Conservation (phyloP, 1,140 invertebrate genomes). For the Monomorium pharaonis region DNA sequence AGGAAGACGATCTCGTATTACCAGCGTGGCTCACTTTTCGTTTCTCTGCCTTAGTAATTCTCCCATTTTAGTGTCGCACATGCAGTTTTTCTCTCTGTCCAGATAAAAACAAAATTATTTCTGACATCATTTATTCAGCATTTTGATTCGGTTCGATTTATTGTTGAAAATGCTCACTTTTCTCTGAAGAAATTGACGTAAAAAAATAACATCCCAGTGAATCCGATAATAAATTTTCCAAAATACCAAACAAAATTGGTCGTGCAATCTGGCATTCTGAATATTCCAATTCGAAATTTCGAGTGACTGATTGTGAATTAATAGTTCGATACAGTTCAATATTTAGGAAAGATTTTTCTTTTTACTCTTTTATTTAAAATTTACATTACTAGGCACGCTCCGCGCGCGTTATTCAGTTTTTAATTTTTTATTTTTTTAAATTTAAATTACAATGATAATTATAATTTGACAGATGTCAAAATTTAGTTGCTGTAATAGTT, state of each 20-base stretch:
- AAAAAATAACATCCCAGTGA: constrained; percentile 74
- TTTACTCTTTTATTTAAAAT: background rate
- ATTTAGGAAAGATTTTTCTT: background rate
- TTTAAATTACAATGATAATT: too few species aligned
- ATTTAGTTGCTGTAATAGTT: too few species aligned
- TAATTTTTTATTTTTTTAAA: too few species aligned
- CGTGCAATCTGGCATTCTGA: constrained; percentile 75
- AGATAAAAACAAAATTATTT: constrained; percentile 25
- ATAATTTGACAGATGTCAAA: too few species aligned
- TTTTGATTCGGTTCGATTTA: background rate
- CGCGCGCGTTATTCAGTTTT: too few species aligned
- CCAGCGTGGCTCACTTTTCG: constrained; percentile 73
- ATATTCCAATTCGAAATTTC: background rate
- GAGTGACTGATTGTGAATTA: background rate
- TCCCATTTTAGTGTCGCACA: constrained; percentile 57
- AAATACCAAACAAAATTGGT: constrained; percentile 75
- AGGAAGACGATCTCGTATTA: constrained; percentile 55
- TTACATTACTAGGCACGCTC: too few species aligned
- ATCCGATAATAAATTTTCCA: constrained; percentile 75
- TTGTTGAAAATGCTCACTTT: constrained; percentile 56
- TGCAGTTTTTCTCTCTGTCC: constrained; percentile 61
- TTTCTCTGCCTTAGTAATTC: constrained; percentile 29
- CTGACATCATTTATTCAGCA: background rate
- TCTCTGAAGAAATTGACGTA: constrained; percentile 75
- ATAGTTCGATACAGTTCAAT: background rate